Conservation (phyloP, 2,888 invertebrate genomes). For the Trisateles emortualis region DNA sequence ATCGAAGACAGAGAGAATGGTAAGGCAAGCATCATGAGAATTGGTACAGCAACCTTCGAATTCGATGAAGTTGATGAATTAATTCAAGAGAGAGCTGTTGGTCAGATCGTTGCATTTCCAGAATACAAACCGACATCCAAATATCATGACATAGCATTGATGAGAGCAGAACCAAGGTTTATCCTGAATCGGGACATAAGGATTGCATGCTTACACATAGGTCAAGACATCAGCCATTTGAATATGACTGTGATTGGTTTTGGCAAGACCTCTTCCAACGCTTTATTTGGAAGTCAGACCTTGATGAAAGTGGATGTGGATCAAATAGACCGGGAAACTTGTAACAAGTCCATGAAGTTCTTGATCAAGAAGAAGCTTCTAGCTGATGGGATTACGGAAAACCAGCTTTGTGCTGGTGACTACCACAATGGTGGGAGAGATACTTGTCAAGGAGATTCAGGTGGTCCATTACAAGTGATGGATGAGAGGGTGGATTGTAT, state of each 20-base stretch:
- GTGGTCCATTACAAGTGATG: constrained; percentile 79
- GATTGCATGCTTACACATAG: constrained; percentile 87
- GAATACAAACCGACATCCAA: constrained; percentile 84
- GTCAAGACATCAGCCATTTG: constrained; percentile 49
- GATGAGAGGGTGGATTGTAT: constrained; percentile 72
- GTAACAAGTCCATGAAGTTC: constrained; percentile 74
- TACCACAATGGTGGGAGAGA: constrained; percentile 77
- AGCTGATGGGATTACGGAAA: constrained; percentile 65
- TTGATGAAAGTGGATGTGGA: constrained; percentile 83
- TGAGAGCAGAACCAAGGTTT: constrained; percentile 83
- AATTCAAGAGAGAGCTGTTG: constrained; percentile 83
- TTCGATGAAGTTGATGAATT: constrained; percentile 79
- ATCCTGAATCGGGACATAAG: constrained; percentile 83
- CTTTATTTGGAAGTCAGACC: constrained; percentile 71
- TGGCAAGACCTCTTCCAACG: constrained; percentile 84
- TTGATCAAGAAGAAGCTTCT: constrained; percentile 71
- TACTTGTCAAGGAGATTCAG: constrained; percentile 83
- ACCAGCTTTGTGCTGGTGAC: constrained; percentile 81
- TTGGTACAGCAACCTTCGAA: constrained; percentile 86
- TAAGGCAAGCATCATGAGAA: constrained; percentile 78
- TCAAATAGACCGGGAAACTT: constrained; percentile 60
- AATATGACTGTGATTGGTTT: constrained; percentile 88
- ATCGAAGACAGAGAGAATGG: constrained; percentile 75
- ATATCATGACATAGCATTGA: constrained; percentile 89
- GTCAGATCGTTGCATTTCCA: constrained; percentile 82